Percentiles rank a stretch among this genome's conserved stretches.
Evolutionary conservation across 2,888 invertebrate species (phyloP).

Genomic region (Coelinius sp.): DNA sequence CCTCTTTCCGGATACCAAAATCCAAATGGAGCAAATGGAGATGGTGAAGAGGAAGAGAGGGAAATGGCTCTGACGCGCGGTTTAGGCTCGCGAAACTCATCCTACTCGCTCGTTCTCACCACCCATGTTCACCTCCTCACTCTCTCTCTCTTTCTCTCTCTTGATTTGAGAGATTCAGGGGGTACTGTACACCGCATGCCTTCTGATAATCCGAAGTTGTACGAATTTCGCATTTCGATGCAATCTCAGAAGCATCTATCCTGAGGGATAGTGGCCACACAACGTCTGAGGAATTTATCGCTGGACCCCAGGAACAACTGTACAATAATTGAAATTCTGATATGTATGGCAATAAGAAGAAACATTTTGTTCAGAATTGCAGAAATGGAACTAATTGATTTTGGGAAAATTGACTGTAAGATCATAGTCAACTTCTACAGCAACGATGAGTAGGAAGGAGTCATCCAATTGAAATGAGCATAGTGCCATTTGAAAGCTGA

Average conservation of each 20-base stretch:
- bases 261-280: conserved; percentile 29
- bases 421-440: too few species aligned
- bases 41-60: neutral
- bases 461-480: neutral
- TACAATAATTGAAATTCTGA: conserved; percentile 23
- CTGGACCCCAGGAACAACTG: conserved; percentile 34
- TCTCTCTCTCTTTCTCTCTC: conserved; percentile 13
- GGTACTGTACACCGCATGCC: conserved; percentile 58
- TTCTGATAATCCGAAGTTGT: conserved; percentile 64
- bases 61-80: conserved; percentile 34
- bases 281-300: conserved; percentile 39
- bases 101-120: too few species aligned
- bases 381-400: neutral
- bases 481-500: neutral
- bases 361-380: neutral
- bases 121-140: too few species aligned
- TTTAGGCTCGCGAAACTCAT: conserved; percentile 43
- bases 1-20: conserved; percentile 37
- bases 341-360: conserved; percentile 5
- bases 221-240: conserved; percentile 58
- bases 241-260: conserved; percentile 45
- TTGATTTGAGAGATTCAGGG: conserved; percentile 20
- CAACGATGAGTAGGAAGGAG: neutral
- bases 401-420: too few species aligned
- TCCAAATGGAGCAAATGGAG: conserved; percentile 13